phyloP scores from a whole-genome alignment of 2,888 invertebrate species.

The Germaria angustata region DNA sequence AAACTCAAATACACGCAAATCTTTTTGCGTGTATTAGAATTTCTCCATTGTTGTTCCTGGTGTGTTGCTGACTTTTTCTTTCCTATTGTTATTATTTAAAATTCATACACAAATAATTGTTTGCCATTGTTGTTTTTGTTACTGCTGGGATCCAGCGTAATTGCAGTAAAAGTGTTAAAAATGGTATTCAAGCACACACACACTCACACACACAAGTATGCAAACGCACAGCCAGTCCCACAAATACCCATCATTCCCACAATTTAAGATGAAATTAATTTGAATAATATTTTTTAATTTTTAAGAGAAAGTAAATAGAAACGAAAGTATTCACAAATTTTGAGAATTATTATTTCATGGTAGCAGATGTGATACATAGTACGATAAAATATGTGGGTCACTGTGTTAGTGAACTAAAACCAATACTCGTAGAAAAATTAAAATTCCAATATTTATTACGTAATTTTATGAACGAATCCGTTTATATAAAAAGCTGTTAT shows the following conservation, averaged over 20 bases:
- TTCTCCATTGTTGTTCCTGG: constrained; percentile 40
- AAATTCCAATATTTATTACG: no score
- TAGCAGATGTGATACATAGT: neutral
- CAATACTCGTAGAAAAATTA: no score
- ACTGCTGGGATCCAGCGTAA: constrained; percentile 12
- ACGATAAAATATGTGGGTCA: constrained; percentile 34
- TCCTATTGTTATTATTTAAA: constrained; percentile 28
- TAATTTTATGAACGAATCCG: no score
- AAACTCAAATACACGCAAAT: constrained; percentile 30
- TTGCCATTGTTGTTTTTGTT: constrained; percentile 5
- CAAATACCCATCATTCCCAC: constrained; percentile 45
- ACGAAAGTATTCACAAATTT: neutral
- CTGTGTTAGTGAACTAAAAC: constrained; percentile 16
- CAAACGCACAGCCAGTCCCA: neutral
- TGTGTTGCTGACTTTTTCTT: constrained; percentile 13
- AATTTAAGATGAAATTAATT: constrained; percentile 42
- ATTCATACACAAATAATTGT: constrained; percentile 35
- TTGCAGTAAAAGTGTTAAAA: constrained; percentile 42
- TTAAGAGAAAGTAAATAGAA: neutral
- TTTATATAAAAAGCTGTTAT: no score
- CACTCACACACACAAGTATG: neutral
- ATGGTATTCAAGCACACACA: neutral
- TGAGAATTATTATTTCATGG: constrained; percentile 3
- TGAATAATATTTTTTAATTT: constrained; percentile 46
- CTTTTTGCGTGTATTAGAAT: constrained; percentile 32